Base-by-base conservation (phyloP, 2,888 invertebrate species). In the Ditylenchus weischeri region DNA sequence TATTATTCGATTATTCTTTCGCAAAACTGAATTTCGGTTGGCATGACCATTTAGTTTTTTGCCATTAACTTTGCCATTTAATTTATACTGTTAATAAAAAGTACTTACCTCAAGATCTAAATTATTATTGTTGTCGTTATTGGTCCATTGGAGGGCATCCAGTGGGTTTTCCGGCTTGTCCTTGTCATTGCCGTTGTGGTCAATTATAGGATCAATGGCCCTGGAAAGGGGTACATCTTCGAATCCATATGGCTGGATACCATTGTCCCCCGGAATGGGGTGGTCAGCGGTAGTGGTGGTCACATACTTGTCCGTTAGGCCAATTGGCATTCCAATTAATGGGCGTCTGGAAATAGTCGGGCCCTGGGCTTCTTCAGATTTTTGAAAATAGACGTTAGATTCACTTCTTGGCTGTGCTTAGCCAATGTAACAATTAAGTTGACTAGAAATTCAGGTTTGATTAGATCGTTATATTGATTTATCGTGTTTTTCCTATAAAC, bases 311-410 rank as follows among this genome's bases (percentile, higher is more conserved):
- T 21, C 54, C 54, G 54, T 54, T 7, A 29, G 23, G 29, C 54
- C 54, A 23, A 54, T 54, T 54, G 11, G 54, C 54, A 54, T 54
- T 54, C 54, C 54, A 54, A 11, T 54, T 23, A 54, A 21, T 23
- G 54, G 29, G 54, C 8, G 21, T 54, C 11, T 21, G 23, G 21
- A 13, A 15, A 21, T 21, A 54, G 54, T 15, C 54, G 54, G 10
- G 54, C 54, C 54, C 54, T 54, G 54, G 54, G 54, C 54, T 54
- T 21, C 54, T 54, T 54, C 54, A 54, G 54, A 1, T 54, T 54
- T 43, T 10, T 1, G 11, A 13, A 10, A 10, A 15, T 43, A 10
- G 43, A 43, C 43, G 43, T 43, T 43, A 2, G 15, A 43, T 43
- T 43, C 43, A 15, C 13, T 43, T 10, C 5, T 43, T 43, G 43